phyloP scores from a whole-genome alignment of 2,888 invertebrate species.

The Elmis aenea region DNA sequence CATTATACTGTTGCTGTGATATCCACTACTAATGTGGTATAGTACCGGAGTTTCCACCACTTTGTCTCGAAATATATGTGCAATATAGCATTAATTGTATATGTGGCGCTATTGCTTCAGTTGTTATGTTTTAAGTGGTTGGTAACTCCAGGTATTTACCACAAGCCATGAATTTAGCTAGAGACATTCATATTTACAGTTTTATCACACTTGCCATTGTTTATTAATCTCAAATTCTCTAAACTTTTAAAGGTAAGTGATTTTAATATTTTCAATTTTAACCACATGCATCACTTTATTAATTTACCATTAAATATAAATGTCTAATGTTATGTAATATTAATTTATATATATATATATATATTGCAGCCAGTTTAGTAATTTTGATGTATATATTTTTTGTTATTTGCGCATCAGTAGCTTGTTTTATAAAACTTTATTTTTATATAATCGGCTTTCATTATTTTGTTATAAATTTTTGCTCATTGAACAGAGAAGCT shows the following conservation, averaged over 20 bases:
- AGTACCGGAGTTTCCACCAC: conserved; percentile 9
- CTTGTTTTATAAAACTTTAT: conserved; percentile 8
- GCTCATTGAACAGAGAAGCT: conserved; percentile 8
- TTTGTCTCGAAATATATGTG: conserved; percentile 8
- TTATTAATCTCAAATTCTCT: too few relatives aligned
- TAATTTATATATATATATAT: too few relatives aligned
- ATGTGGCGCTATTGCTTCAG: conserved; percentile 15
- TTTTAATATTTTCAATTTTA: too few relatives aligned
- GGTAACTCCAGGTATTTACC: conserved; percentile 14
- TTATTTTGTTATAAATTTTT: conserved; percentile 10
- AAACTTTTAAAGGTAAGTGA: too few relatives aligned
- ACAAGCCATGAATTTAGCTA: conserved; percentile 28
- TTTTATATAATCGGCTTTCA: conserved; percentile 9
- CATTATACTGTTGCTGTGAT: conserved; percentile 46
- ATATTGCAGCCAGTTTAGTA: conserved; percentile 12
- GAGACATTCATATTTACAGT: conserved; percentile 23
- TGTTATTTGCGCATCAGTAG: conserved; percentile 6
- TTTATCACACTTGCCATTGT: conserved; percentile 1
- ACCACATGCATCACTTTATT: too few relatives aligned
- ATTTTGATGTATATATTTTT: conserved; percentile 8
- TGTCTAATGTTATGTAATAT: too few relatives aligned
- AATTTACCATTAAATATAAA: too few relatives aligned
- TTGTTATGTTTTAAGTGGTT: conserved; percentile 9
- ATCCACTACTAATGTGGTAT: conserved; percentile 25
- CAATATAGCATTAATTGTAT: conserved; percentile 14